A percentile compares a stretch with the other conserved stretches of the same genome.
Evolutionary conservation across 2,113 vertebrate species (phyloP).

Genomic region (Colaptes auratus): DNA sequence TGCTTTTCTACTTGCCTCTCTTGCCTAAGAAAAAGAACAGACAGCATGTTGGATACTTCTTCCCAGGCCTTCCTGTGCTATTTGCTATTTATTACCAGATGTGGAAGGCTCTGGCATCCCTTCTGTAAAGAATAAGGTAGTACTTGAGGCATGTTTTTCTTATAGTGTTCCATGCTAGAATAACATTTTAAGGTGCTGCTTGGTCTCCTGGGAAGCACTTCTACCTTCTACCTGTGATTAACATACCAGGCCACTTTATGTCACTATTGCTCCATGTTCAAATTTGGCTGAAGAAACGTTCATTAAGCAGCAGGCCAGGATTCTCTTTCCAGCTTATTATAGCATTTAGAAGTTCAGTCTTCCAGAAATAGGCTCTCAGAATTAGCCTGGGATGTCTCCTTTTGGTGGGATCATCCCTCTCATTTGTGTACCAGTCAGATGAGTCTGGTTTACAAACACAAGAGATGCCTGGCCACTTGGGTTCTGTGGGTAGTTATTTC

Average conservation of each 20-base stretch:
- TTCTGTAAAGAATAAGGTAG: background rate
- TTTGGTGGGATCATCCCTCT: background rate
- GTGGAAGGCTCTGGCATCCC: background rate
- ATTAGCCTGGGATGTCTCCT: background rate
- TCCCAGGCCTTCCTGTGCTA: background rate
- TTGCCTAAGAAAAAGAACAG: background rate
- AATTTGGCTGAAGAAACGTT: background rate
- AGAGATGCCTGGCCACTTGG: background rate
- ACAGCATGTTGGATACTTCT: background rate
- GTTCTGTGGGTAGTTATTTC: background rate
- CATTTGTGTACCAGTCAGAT: background rate
- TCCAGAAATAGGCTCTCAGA: background rate
- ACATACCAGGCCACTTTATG: slow-evolving; percentile 12
- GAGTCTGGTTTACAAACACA: background rate
- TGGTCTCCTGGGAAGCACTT: background rate
- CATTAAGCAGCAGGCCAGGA: background rate
- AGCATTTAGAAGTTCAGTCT: background rate
- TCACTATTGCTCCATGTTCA: background rate
- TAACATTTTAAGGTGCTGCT: background rate
- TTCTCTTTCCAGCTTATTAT: background rate
- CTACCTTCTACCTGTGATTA: slow-evolving; percentile 11
- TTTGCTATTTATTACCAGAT: background rate
- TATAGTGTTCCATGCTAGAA: background rate
- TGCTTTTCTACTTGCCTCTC: background rate
- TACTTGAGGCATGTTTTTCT: background rate